Base-by-base conservation (phyloP, 2,888 invertebrate genomes). In the Apoda limacodes region DNA sequence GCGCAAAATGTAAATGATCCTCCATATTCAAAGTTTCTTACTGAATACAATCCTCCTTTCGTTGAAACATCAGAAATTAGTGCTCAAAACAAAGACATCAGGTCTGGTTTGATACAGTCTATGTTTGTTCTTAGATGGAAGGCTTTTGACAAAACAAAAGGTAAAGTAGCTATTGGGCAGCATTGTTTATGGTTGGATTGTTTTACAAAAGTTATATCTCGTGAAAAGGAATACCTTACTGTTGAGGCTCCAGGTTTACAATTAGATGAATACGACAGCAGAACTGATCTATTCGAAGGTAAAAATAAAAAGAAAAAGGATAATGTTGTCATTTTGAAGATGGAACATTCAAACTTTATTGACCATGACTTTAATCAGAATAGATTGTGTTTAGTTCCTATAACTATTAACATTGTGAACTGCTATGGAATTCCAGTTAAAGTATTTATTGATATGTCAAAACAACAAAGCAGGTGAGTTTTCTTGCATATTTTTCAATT, bases 331-430 rank as follows among this genome's bases (percentile, higher is more conserved):
- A 78, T 83, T 29, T 86, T 84, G 46, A 83, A 76, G 50, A 55
- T 88, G 42, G 76, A 83, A 37, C 86, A 87, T 60, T 74, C 82
- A 14, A 68, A 82, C 32, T 58, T 80, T 33, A 72, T 88, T 11
- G 57, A 61, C 26, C 90, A 91, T 59, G 75, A 88, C 56, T 91
- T 92, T 52, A 60, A 67, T 20, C 61, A 61, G 35, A 80, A 63
- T 34, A 83, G 82, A 47, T 53, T 89, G 35, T 90, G 90, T 52
- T 62, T 87, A 40, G 82, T 90, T 40, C 88, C 89, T 12, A 85
- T 91, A 2, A 83, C 81, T 33, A 68, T 91, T 42, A 80, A 85
- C 38, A 61, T 89, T 42, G 88, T 88, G 35, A 89, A 88, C 59
- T 85, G 88, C 58, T 83, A 86, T 31, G 80, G 82, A 32, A 69